These are phyloP conservation scores for Sinocyclocheilus maitianheensis DNA, from an alignment of 2,113 vertebrate genomes.

Conservation along the genomic window DNA sequence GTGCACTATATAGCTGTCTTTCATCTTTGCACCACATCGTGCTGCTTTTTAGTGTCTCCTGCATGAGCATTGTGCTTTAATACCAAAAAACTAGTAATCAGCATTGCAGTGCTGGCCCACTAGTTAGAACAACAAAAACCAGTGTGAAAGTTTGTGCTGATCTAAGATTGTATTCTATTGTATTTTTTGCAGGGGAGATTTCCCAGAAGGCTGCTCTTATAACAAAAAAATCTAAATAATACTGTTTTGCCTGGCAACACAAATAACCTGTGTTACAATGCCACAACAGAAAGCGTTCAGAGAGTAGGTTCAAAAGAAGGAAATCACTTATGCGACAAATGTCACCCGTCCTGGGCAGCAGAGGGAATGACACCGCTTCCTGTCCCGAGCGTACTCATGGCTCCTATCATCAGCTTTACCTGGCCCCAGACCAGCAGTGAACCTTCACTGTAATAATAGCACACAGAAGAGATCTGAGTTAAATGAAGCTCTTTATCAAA, in stretches of 20 bases:
- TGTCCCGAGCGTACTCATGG: conserved; percentile 48
- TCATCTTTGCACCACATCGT: neutral
- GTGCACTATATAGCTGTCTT: neutral
- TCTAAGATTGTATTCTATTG: neutral
- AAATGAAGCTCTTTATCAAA: conserved; percentile 27
- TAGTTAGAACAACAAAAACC: neutral
- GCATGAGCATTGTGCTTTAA: neutral
- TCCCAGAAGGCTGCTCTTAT: conserved; percentile 50
- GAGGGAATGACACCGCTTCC: conserved; percentile 58
- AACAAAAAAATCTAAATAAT: conserved; percentile 46
- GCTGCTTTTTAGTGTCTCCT: neutral
- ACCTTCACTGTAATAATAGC: conserved; percentile 51
- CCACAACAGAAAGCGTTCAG: conserved; percentile 51
- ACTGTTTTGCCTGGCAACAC: conserved; percentile 32
- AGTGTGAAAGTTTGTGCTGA: too few relatives aligned
- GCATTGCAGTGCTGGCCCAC: too few relatives aligned
- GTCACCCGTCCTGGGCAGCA: conserved; percentile 50
- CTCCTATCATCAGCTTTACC: conserved; percentile 58
- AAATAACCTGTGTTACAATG: neutral
- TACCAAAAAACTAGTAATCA: neutral
- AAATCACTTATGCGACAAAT: conserved; percentile 59
- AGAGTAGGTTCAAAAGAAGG: conserved; percentile 65
- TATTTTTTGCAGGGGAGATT: conserved; percentile 35
- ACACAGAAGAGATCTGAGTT: conserved; percentile 50
- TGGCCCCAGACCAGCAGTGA: conserved; percentile 52